Conservation (phyloP, 2,888 invertebrate genomes). For the Gordius sp. region DNA sequence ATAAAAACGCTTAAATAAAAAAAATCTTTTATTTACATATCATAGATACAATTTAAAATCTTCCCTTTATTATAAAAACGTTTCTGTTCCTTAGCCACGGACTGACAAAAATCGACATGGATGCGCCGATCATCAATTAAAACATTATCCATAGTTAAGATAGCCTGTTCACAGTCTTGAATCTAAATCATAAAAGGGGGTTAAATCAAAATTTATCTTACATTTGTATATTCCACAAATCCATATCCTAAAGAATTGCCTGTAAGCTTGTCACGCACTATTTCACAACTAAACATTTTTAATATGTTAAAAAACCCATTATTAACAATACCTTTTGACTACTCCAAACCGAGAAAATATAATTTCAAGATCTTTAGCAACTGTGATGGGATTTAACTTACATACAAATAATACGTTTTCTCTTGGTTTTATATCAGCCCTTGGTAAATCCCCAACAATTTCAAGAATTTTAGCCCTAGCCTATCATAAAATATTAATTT, state of each 20-base stretch:
- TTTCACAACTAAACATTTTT: conserved; percentile 51
- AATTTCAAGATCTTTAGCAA: conserved; percentile 79
- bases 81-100: conserved; percentile 51
- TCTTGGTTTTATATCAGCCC: conserved; percentile 85
- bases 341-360: conserved; percentile 85
- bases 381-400: conserved; percentile 90
- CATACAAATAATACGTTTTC: conserved; percentile 97
- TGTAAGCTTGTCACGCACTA: conserved; percentile 48
- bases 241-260: conserved; percentile 91
- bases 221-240: conserved; percentile 78
- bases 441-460: conserved; percentile 87
- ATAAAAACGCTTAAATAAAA: no score
- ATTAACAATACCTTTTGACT: conserved; percentile 39
- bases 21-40: no score
- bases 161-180: conserved; percentile 64
- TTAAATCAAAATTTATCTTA: conserved; percentile 20
- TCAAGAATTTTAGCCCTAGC: conserved; percentile 85
- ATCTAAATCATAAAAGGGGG: conserved; percentile 23
- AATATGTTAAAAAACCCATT: background rate
- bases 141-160: conserved; percentile 99
- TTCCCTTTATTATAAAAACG: no score
- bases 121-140: conserved; percentile 89
- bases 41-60: no score
- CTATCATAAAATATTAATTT: no score
- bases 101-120: conserved; percentile 97